These are phyloP conservation scores for Suillia variegata DNA, from an alignment of 2,888 invertebrate genomes.

Conservation along the genomic window DNA sequence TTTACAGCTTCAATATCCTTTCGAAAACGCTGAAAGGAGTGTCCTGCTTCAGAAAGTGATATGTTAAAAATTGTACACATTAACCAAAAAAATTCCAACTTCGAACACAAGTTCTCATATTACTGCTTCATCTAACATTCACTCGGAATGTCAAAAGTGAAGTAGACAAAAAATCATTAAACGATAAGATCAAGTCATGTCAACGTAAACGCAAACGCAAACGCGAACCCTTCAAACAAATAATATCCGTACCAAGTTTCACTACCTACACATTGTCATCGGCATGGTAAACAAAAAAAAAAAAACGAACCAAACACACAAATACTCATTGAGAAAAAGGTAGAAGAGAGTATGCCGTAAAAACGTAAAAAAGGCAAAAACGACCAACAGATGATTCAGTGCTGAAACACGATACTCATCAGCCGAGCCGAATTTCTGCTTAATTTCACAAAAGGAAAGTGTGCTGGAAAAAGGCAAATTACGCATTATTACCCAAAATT, in stretches of 20 bases:
- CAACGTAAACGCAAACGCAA: not conserved
- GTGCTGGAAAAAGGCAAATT: not conserved
- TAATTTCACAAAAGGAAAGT: not conserved
- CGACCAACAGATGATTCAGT: not conserved
- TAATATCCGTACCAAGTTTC: not conserved
- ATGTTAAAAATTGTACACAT: no score
- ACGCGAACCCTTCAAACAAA: not conserved
- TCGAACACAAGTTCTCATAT: no score
- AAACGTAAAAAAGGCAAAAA: not conserved
- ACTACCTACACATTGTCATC: not conserved
- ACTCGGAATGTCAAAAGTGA: no score
- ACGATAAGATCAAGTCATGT: constrained; percentile 1
- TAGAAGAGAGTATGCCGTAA: not conserved
- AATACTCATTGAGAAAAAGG: not conserved
- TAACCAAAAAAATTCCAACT: no score
- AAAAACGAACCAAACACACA: not conserved
- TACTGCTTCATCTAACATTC: no score
- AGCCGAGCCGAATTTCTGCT: not conserved
- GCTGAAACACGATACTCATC: not conserved
- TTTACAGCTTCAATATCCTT: no score
- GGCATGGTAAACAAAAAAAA: not conserved
- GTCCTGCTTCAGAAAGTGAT: no score
- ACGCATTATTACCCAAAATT: constrained; percentile 1
- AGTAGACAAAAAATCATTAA: no score
- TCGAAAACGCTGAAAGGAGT: no score